A percentile compares a stretch with the other conserved stretches of the same genome.
These are phyloP conservation scores for Cryptophagus acutangulus DNA, from an alignment of 2,888 invertebrate species.

Conservation along the genomic window DNA sequence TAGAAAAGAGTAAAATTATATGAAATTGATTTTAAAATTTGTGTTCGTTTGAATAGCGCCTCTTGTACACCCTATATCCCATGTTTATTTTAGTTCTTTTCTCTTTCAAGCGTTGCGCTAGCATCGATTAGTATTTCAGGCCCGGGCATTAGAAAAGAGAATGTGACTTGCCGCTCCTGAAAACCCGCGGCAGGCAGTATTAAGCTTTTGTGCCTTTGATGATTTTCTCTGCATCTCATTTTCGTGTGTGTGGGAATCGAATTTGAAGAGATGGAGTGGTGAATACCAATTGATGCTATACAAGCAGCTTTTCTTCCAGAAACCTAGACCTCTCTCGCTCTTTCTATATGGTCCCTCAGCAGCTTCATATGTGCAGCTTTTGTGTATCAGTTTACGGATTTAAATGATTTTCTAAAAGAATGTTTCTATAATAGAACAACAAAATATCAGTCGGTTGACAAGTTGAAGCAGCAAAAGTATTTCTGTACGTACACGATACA, in stretches of 20 bases:
- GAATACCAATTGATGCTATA: slow-evolving; percentile 48
- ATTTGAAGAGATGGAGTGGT: slow-evolving; percentile 48
- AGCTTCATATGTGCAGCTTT: too few species aligned
- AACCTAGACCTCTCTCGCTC: slow-evolving; percentile 15
- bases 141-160: slow-evolving; percentile 15
- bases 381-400: too few species aligned
- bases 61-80: slow-evolving; percentile 37
- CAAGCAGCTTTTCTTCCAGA: slow-evolving; percentile 38
- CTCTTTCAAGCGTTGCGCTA: slow-evolving; percentile 23
- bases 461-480: too few species aligned
- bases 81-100: slow-evolving; percentile 42
- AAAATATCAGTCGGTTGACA: too few species aligned
- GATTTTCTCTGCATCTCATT: slow-evolving; percentile 51
- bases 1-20: slow-evolving; percentile 28
- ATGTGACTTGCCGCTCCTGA: slow-evolving; percentile 32
- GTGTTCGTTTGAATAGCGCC: slow-evolving; percentile 33
- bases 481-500: too few species aligned
- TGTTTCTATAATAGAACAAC: too few species aligned
- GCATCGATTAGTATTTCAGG: slow-evolving; percentile 22
- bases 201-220: slow-evolving; percentile 51
- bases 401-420: too few species aligned
- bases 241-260: slow-evolving; percentile 48
- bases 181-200: slow-evolving; percentile 36
- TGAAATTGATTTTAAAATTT: slow-evolving; percentile 43
- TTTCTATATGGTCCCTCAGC: too few species aligned